These are phyloP conservation scores for Sebastes cheni DNA, from an alignment of 2,797 vertebrate species.

Conservation along the genomic window DNA sequence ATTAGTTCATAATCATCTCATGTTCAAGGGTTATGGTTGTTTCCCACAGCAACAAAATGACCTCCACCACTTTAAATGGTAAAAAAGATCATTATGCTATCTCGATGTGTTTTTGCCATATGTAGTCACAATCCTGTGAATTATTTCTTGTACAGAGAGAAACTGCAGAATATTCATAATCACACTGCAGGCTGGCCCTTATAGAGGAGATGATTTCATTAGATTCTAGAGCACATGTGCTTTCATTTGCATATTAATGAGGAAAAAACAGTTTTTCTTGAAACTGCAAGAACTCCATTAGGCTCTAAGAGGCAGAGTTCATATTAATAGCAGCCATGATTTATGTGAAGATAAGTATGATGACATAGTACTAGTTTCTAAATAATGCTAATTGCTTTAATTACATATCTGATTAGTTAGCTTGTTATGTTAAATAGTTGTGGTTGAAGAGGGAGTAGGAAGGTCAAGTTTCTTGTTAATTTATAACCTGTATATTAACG, in stretches of 20 bases:
- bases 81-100: not conserved
- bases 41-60: not conserved
- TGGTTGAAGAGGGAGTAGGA: slow-evolving; percentile 13
- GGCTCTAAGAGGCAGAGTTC: slow-evolving; percentile 11
- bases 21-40: not conserved
- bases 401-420: slow-evolving; percentile 27
- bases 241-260: slow-evolving; percentile 58
- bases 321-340: slow-evolving; percentile 38
- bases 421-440: slow-evolving; percentile 18
- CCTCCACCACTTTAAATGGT: not conserved
- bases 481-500: not conserved
- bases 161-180: slow-evolving; percentile 23
- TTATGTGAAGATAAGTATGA: slow-evolving; percentile 37
- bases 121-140: not conserved
- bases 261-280: slow-evolving; percentile 26
- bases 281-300: slow-evolving; percentile 28
- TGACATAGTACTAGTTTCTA: slow-evolving; percentile 21
- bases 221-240: slow-evolving; percentile 15
- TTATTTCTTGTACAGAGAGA: not conserved
- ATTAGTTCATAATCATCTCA: not conserved
- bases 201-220: slow-evolving; percentile 22
- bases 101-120: not conserved
- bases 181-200: slow-evolving; percentile 3
- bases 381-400: slow-evolving; percentile 46
- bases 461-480: slow-evolving; percentile 24